Percentiles rank a stretch among this genome's conserved stretches.
Conservation (phyloP, 2,888 invertebrate species). For the Andrena bucephala region DNA sequence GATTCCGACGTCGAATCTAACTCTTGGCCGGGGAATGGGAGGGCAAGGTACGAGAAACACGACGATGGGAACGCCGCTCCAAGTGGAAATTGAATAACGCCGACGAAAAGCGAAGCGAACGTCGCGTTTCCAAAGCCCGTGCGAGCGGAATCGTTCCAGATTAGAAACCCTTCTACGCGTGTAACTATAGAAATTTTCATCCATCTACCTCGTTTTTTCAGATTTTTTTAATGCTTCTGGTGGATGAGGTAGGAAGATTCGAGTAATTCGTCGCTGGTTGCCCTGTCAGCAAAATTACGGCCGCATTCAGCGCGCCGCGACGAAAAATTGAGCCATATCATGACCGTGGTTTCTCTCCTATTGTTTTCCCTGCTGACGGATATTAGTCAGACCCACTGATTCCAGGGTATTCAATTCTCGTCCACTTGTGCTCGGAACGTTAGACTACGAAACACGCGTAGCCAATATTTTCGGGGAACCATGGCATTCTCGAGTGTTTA, state of each 20-base stretch:
- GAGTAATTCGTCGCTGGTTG: constrained; percentile 39
- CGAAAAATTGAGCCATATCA: not conserved
- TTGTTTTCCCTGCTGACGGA: not conserved
- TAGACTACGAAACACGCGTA: not conserved
- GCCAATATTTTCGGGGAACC: not conserved
- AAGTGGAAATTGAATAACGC: constrained; percentile 9
- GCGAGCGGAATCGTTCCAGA: constrained; percentile 8
- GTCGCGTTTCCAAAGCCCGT: not conserved
- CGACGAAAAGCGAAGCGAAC: not conserved
- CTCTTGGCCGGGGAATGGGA: not conserved
- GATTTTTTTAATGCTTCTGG: not conserved
- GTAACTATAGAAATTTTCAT: constrained; percentile 42
- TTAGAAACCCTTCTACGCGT: constrained; percentile 11
- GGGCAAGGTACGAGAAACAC: constrained; percentile 1
- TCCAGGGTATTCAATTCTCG: not conserved
- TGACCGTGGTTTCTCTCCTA: not conserved
- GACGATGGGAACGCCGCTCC: not conserved
- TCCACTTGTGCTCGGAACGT: not conserved
- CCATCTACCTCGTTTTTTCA: not conserved
- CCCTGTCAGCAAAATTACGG: constrained; percentile 52
- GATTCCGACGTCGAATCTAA: constrained; percentile 2
- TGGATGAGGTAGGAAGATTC: not conserved
- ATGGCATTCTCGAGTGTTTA: not conserved
- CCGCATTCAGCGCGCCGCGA: constrained; percentile 20
- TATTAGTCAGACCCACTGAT: not conserved